Conservation (phyloP, 2,113 vertebrate species). For the Phalacrocorax carbo region DNA sequence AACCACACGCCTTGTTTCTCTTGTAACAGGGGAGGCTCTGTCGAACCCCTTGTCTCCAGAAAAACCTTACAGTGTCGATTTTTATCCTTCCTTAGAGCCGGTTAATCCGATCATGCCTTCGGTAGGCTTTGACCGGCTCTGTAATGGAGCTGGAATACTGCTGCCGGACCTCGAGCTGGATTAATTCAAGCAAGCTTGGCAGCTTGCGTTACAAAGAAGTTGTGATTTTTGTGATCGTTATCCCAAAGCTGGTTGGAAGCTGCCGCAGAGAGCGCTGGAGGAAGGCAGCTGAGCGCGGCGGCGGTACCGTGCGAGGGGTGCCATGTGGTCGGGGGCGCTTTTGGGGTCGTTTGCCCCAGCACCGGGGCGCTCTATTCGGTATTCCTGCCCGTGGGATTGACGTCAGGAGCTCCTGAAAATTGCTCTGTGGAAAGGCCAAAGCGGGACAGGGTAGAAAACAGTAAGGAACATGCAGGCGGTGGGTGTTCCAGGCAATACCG, state of each 20-base stretch:
- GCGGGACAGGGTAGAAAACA: fast-evolving
- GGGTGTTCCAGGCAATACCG: not conserved
- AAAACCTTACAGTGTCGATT: not conserved
- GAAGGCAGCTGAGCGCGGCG: not conserved
- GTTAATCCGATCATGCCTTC: fast-evolving
- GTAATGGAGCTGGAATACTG: not conserved
- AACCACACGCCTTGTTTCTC: not conserved
- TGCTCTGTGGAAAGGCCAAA: not conserved
- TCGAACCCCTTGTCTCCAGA: not conserved
- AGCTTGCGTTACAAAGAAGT: no score
- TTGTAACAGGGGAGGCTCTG: not conserved
- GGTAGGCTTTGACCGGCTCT: not conserved
- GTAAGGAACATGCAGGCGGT: fast-evolving
- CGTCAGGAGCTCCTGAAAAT: not conserved
- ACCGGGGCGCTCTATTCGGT: fast-evolving
- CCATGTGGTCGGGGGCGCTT: not conserved
- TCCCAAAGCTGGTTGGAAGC: no score
- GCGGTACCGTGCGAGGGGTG: not conserved
- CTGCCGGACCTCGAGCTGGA: not conserved
- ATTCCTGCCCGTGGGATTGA: not conserved
- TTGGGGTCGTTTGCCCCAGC: not conserved
- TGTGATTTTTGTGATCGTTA: not conserved
- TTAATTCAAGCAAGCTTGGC: not conserved
- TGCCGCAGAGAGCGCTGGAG: not conserved
- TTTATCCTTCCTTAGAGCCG: not conserved